Evolutionary conservation across 2,797 vertebrate species (phyloP).

Genomic region (Astyanax mexicanus): DNA sequence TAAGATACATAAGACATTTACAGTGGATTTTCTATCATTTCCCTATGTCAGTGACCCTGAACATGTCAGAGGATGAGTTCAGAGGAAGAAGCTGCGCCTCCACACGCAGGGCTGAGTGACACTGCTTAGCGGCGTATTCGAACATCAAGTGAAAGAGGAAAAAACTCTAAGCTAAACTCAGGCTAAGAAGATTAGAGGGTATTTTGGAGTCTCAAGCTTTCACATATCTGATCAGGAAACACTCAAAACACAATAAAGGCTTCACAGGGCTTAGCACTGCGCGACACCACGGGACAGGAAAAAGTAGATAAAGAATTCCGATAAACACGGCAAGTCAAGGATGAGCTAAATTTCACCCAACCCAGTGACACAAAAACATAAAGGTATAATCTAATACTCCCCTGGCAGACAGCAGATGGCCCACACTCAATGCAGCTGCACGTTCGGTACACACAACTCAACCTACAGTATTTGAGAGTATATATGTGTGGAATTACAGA

Average conservation of each 20-base stretch:
- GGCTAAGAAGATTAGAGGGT: conserved; percentile 74
- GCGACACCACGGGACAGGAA: conserved; percentile 48
- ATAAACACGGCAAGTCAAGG: neutral
- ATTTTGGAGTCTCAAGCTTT: conserved; percentile 69
- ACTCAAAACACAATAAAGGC: conserved; percentile 43
- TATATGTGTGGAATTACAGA: neutral
- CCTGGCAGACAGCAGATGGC: neutral
- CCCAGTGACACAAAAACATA: neutral
- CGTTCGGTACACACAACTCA: neutral
- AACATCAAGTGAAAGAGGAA: conserved; percentile 8
- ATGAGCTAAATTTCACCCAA: neutral
- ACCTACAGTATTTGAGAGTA: neutral
- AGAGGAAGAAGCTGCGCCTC: neutral
- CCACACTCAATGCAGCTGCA: neutral
- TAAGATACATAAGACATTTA: neutral
- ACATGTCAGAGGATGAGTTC: neutral
- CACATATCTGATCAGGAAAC: conserved; percentile 68
- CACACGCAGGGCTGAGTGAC: neutral
- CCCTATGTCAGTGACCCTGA: neutral
- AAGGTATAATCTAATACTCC: conserved; percentile 19
- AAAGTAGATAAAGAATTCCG: neutral
- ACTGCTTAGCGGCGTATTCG: neutral
- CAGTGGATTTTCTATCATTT: neutral
- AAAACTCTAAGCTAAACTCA: conserved; percentile 59
- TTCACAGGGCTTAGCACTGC: conserved; percentile 58